These are phyloP conservation scores for Koerneria pararmatus DNA, from an alignment of 2,888 invertebrate genomes.

Conservation along the genomic window DNA sequence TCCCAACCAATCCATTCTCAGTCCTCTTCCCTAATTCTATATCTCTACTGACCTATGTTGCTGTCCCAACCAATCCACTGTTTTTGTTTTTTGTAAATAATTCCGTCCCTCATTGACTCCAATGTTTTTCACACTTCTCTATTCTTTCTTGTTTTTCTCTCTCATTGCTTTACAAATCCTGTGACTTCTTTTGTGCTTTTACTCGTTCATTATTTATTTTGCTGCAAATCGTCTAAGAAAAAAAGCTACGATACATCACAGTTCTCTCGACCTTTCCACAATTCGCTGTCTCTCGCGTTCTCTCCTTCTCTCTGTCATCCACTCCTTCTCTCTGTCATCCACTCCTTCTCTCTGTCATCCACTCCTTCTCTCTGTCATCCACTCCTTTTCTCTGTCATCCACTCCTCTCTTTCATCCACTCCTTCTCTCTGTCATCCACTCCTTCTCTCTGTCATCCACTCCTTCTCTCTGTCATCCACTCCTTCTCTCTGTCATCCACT, in stretches of 20 bases:
- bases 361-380: not conserved
- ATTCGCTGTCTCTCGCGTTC: not conserved
- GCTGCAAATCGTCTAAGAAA: too few species aligned
- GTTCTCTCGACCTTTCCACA: too few species aligned
- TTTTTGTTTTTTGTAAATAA: too few species aligned
- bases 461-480: too few species aligned
- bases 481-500: not conserved
- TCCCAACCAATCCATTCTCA: not conserved
- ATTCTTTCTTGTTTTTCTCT: too few species aligned
- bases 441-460: too few species aligned
- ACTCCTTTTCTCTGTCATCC: not conserved
- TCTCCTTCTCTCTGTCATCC: not conserved
- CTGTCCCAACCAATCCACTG: too few species aligned
- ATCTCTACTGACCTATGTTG: too few species aligned
- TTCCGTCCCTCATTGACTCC: not conserved
- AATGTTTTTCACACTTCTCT: not conserved
- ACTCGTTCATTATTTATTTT: slow-evolving; percentile 9
- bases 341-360: not conserved
- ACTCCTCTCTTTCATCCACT: slow-evolving; percentile 3
- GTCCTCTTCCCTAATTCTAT: not conserved
- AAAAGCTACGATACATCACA: too few species aligned
- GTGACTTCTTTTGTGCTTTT: not conserved
- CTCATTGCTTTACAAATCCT: slow-evolving; percentile 20
- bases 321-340: slow-evolving; percentile 7
- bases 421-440: not conserved